Base-by-base conservation (phyloP, 2,113 vertebrate genomes). In the Protomyctophum bolini region DNA sequence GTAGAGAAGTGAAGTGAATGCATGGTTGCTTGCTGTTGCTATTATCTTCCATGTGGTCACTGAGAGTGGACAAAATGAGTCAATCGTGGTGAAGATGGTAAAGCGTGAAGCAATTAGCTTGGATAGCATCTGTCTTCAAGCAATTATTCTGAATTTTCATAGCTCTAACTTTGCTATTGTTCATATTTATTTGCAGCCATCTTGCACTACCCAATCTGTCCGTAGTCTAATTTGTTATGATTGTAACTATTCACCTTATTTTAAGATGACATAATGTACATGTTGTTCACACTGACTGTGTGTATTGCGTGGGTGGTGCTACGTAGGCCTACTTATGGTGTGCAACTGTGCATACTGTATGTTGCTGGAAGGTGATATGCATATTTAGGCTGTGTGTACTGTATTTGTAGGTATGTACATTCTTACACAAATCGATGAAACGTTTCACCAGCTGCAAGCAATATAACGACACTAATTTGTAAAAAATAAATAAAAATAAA, bases 191-290 rank as follows among this genome's bases (percentile, higher is more conserved):
- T 11, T 33, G 50, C 28, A 56, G 50, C 58, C 56, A 52, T 29
- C 29, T 21, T 3, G 33, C 14, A n/a, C 45, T 58, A 28, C 61
- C 57, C 2, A 33, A n/a, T 62, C 54, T 57, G 72, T 62, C 28
- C 12, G 46, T 46, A 1, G 51, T 66, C 62, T 47, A 41, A 65
- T 70, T 63, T 70, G 62, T 62, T 66, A 55, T 63, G 6, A 51
- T 65, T 66, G 50, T 63, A 6, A 51, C 48, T 15, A 54, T 70
- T 33, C 75, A 69, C 73, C 80, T 83, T 83, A 59, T 80, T 75
- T 65, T 56, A 58, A 48, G 14, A 64, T 29, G 9, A 61, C 10
- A 12, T 61, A 41, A 41, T 66, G 66, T 61, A 50, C 51, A 7
- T 48, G 14, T 58, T 48, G 14, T 58, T 6, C 33, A 41, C 33